Percentiles rank a stretch among this genome's conserved stretches.
Conservation (phyloP, 2,797 vertebrate species). For the Sarcophilus harrisii region DNA sequence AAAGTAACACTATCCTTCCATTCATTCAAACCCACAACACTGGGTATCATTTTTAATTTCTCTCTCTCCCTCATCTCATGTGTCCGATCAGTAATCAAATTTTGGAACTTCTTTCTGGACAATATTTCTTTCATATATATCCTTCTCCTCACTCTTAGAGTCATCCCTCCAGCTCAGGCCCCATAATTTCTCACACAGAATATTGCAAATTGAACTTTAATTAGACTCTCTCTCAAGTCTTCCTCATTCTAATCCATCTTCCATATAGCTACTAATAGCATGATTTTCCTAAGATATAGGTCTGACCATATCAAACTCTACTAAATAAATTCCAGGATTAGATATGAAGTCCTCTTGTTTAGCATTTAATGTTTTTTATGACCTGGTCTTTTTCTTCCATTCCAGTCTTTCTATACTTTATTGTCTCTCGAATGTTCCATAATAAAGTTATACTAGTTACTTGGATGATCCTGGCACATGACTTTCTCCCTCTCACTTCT, state of each 20-base stretch:
- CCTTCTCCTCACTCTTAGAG: too few species aligned
- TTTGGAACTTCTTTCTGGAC: too few species aligned
- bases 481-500: background rate
- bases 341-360: background rate
- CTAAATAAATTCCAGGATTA: background rate
- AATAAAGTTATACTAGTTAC: background rate
- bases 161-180: too few species aligned
- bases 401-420: too few species aligned
- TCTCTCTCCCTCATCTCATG: too few species aligned
- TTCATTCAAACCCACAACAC: too few species aligned
- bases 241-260: background rate
- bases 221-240: background rate
- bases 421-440: background rate
- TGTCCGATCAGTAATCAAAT: too few species aligned
- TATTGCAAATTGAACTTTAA: background rate
- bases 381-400: background rate
- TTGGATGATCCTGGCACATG: background rate
- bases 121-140: too few species aligned
- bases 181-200: too few species aligned
- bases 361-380: background rate
- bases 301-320: background rate
- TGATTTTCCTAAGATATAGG: background rate
- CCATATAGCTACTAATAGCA: background rate
- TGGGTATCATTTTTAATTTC: too few species aligned
- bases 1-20: too few species aligned